Conservation (phyloP, 2,113 vertebrate species). For the Cephalopholis sonnerati region DNA sequence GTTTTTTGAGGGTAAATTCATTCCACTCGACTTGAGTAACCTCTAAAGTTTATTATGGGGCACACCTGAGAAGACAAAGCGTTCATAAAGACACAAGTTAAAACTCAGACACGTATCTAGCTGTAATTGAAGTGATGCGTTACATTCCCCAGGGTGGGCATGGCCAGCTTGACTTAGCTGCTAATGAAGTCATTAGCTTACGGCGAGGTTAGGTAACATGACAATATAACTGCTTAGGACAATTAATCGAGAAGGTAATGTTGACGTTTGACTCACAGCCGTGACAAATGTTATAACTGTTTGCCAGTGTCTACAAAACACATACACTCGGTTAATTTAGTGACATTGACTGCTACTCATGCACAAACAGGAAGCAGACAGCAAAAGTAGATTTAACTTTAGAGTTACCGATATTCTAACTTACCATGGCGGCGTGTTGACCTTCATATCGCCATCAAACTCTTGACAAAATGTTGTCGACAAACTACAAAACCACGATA, state of each 20-base stretch:
- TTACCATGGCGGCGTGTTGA: conserved; percentile 45
- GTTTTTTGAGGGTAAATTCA: conserved; percentile 61
- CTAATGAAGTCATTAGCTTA: not conserved
- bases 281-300: not conserved
- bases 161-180: not conserved
- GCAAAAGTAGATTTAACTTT: not conserved
- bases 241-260: not conserved
- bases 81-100: not conserved
- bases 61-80: conserved; percentile 28
- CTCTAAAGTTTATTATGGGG: not conserved
- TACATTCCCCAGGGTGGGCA: no score
- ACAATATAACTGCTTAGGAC: not conserved
- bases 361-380: not conserved
- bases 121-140: not conserved
- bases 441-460: conserved; percentile 11
- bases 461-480: not conserved
- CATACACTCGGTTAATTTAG: not conserved
- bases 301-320: not conserved
- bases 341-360: not conserved
- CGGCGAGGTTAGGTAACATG: not conserved
- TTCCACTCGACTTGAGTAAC: not conserved
- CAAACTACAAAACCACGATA: not conserved
- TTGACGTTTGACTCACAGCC: not conserved
- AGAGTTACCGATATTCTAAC: not conserved
- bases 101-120: not conserved